These are phyloP conservation scores for Zaprionus ghesquierei DNA, from an alignment of 1,140 invertebrate species.

Conservation along the genomic window DNA sequence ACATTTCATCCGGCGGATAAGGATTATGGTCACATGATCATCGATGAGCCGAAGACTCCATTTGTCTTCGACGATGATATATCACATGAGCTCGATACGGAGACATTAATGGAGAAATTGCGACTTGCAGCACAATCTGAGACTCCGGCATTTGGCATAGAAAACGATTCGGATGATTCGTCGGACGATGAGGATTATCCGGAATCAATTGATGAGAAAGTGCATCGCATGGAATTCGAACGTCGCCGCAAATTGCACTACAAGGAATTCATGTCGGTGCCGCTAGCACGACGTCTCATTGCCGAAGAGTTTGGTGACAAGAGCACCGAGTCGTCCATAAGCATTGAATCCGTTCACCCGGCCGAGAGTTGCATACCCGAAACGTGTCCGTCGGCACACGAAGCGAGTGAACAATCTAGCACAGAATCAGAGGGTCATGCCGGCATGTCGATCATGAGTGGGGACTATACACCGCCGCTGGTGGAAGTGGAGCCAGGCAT, in stretches of 20 bases:
- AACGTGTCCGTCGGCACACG: not conserved
- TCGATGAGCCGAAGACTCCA: slow-evolving; percentile 98
- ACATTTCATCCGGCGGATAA: slow-evolving; percentile 66
- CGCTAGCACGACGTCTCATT: slow-evolving; percentile 56
- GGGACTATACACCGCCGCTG: not conserved
- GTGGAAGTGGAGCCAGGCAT: slow-evolving; percentile 37
- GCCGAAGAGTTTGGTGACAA: slow-evolving; percentile 44
- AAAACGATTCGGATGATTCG: slow-evolving; percentile 58
- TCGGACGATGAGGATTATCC: slow-evolving; percentile 64
- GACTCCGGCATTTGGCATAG: slow-evolving; percentile 61
- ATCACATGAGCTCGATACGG: slow-evolving; percentile 88
- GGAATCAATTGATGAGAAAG: slow-evolving; percentile 57
- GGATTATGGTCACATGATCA: slow-evolving; percentile 99
- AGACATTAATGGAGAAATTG: slow-evolving; percentile 88
- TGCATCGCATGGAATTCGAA: slow-evolving; percentile 56
- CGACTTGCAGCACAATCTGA: slow-evolving; percentile 33
- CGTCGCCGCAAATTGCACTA: slow-evolving; percentile 60
- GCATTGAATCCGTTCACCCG: not conserved
- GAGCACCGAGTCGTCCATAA: slow-evolving; percentile 1
- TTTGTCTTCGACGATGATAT: slow-evolving; percentile 87
- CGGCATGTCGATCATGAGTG: not conserved
- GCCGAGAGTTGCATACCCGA: not conserved
- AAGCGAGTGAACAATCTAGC: not conserved
- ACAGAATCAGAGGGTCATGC: not conserved
- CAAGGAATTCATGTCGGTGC: slow-evolving; percentile 54